Evolutionary conservation across 2,888 invertebrate genomes (phyloP).

Genomic region (Watsonalla cultraria): DNA sequence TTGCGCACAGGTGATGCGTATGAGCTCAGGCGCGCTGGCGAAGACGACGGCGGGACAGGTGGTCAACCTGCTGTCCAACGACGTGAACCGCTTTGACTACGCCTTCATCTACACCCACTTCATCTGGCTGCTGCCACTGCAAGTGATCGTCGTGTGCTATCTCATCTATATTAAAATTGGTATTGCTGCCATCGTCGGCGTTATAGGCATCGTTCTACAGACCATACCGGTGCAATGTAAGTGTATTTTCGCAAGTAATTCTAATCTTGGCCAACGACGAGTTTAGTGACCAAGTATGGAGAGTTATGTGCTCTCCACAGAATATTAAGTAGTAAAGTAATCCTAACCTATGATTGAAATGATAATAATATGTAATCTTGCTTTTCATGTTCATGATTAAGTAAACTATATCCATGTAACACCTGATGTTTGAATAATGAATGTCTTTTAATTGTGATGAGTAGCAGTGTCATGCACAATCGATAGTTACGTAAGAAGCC

Average conservation of each 20-base stretch:
- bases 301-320: no score
- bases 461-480: no score
- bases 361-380: no score
- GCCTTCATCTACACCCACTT: slow-evolving; percentile 90
- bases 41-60: slow-evolving; percentile 94
- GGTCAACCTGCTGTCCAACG: slow-evolving; percentile 95
- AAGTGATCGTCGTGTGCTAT: slow-evolving; percentile 82
- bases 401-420: no score
- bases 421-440: no score
- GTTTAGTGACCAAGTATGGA: no score
- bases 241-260: slow-evolving; percentile 17
- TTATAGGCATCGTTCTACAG: slow-evolving; percentile 85
- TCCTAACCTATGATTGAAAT: no score
- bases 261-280: background rate
- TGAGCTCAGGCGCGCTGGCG: slow-evolving; percentile 90
- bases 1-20: slow-evolving; percentile 70
- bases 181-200: slow-evolving; percentile 86
- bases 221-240: slow-evolving; percentile 91
- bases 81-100: slow-evolving; percentile 94
- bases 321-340: no score
- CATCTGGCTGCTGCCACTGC: slow-evolving; percentile 91
- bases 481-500: no score
- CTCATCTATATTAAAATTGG: slow-evolving; percentile 88
- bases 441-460: no score
- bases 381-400: no score